phyloP scores from a whole-genome alignment of 2,888 invertebrate genomes.

The Lacanobia oleracea region DNA sequence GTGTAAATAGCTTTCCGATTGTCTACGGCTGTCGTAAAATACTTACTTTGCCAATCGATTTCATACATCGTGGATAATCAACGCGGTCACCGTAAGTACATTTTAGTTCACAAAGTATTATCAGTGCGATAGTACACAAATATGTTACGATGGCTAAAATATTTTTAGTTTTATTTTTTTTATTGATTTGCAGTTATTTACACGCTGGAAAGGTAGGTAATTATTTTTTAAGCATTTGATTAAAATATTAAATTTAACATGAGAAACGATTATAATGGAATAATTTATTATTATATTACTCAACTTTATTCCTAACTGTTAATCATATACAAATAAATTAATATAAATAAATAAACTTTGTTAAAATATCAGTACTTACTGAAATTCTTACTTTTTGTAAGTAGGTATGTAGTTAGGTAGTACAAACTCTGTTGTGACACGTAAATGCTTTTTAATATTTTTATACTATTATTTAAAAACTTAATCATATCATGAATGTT shows the following conservation, averaged over 20 bases:
- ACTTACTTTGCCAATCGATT: slow-evolving; percentile 59
- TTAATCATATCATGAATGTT: slow-evolving; percentile 5
- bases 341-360: not conserved
- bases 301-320: not conserved
- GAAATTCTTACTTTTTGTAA: no score
- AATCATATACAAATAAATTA: not conserved
- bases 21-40: slow-evolving; percentile 56
- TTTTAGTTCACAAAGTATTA: slow-evolving; percentile 52
- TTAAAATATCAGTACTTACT: no score
- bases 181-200: slow-evolving; percentile 29
- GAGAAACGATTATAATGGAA: not conserved
- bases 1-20: slow-evolving; percentile 55
- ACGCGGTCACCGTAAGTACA: slow-evolving; percentile 21
- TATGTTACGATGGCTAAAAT: slow-evolving; percentile 52
- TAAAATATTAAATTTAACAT: not conserved
- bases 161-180: slow-evolving; percentile 30
- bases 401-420: no score
- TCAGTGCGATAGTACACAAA: slow-evolving; percentile 41
- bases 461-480: not conserved
- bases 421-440: not conserved
- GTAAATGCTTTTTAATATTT: not conserved
- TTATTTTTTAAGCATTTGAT: not conserved
- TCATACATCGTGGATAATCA: slow-evolving; percentile 49
- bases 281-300: no score
- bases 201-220: slow-evolving; percentile 40